Evolutionary conservation across 2,113 vertebrate species (phyloP), one percentile per base, ranked within the genome.

Genomic region (Scophthalmus maximus): DNA sequence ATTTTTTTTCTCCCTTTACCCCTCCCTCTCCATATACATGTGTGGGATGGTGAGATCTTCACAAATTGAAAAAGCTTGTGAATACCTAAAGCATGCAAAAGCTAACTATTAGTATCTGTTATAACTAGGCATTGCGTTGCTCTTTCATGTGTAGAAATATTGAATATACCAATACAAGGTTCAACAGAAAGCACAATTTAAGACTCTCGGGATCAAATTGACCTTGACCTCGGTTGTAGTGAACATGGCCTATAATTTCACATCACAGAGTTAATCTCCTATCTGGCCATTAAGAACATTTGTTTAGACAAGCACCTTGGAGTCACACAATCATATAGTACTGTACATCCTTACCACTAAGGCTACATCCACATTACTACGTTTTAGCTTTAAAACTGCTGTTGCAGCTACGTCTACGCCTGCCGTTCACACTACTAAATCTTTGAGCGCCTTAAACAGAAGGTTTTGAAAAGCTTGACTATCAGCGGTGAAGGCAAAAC

Each of bases 141-240:
- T 83, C 58, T 82, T 77, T 79, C 50, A 67, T 50, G 75, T 76
- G 26, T 79, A 70, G 23, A 67, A 61, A 68, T 78, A 56, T 60
- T 62, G 27, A 29, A 60, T 80, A 36, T 22, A 49, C 32, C 62
- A 60, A 38, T 47, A 73, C 50, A 51, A 61, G 66, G 60, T 79
- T 83, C 70, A 70, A 70, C 72, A 78, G 93, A 93, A 93, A 94
- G 92, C 92, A 94, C 92, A 94, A 93, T 92, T 89, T 83, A 88
- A 90, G 87, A 92, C 93, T 93, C 84, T 92, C 67, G 86, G 93
- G 92, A 94, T 93, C 82, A 71, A 63, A 76, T 5, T 63, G 25
- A 65, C 27, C 15, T 49, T 63, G 12, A 50, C 2, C 26, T 40
- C 23, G 46, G 30, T 34, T 65, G 10, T 71, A 18, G 26, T 15